Conservation (phyloP, 2,888 invertebrate species). For the Dicranocentrus wangi region DNA sequence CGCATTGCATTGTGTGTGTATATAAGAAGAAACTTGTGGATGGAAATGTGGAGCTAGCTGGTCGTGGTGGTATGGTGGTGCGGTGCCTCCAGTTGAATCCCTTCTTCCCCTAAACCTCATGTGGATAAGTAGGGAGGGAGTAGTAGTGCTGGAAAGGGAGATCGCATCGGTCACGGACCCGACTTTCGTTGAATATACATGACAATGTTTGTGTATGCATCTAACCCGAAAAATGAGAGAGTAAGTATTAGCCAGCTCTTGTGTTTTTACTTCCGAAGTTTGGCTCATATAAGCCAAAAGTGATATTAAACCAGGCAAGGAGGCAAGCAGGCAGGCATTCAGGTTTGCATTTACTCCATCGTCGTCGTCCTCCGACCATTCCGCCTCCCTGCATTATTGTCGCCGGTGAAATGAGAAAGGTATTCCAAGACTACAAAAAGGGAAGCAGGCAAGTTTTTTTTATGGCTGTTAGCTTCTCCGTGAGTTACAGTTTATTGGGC, state of each 20-base stretch:
- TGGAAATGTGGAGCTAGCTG: neutral
- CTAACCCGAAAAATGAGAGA: neutral
- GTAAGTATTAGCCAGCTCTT: neutral
- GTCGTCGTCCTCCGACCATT: too few species aligned
- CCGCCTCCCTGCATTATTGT: neutral
- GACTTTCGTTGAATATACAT: conserved; percentile 24
- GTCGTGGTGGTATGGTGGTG: neutral
- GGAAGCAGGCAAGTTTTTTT: conserved; percentile 49
- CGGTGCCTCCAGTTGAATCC: neutral
- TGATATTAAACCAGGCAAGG: conserved; percentile 11
- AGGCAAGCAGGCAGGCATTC: conserved; percentile 13
- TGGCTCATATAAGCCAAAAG: conserved; percentile 5
- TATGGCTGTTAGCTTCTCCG: conserved; percentile 54
- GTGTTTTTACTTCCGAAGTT: neutral
- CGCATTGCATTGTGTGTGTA: too few species aligned
- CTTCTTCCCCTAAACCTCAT: neutral
- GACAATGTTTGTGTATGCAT: conserved; percentile 19
- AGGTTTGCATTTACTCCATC: neutral
- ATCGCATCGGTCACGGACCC: conserved; percentile 44
- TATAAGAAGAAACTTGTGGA: too few species aligned
- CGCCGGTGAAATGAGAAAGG: conserved; percentile 20
- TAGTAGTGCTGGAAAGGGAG: neutral
- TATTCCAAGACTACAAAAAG: conserved; percentile 36
- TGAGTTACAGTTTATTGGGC: conserved; percentile 56
- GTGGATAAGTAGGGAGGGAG: conserved; percentile 3